phyloP scores from a whole-genome alignment of 2,797 vertebrate genomes.

The Erethizon dorsatum region DNA sequence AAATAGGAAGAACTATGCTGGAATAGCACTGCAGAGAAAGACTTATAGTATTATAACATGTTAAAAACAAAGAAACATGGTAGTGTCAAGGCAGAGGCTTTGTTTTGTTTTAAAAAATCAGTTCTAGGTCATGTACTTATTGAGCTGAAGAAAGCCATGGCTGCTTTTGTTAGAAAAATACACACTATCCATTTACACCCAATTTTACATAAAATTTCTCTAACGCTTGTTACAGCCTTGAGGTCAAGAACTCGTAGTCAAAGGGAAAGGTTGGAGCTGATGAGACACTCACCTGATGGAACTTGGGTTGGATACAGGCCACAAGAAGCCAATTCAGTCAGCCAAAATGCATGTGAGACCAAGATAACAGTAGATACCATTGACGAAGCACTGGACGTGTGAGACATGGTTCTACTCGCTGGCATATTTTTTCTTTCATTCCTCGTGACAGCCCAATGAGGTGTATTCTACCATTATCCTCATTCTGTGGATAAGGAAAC shows the following conservation, averaged over 20 bases:
- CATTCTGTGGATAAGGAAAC: not conserved
- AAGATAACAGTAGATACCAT: not conserved
- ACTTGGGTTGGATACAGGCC: not conserved
- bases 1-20: slow-evolving; percentile 22
- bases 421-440: not conserved
- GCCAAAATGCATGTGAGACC: not conserved
- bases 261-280: not conserved
- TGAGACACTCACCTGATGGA: not conserved
- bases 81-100: slow-evolving; percentile 31
- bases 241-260: slow-evolving; percentile 1
- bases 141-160: slow-evolving; percentile 32
- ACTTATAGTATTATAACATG: slow-evolving; percentile 2
- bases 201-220: not conserved
- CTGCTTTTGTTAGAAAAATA: slow-evolving; percentile 26
- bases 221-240: not conserved
- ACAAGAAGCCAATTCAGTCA: not conserved
- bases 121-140: not conserved
- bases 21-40: slow-evolving; percentile 19
- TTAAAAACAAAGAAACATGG: not conserved
- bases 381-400: not conserved
- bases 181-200: not conserved
- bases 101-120: slow-evolving; percentile 43
- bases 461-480: not conserved
- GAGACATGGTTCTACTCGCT: not conserved
- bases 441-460: not conserved